Evolutionary conservation across 2,888 invertebrate species (phyloP), one percentile per base, ranked within the genome.

Genomic region (Neoitamus cyanurus): DNA sequence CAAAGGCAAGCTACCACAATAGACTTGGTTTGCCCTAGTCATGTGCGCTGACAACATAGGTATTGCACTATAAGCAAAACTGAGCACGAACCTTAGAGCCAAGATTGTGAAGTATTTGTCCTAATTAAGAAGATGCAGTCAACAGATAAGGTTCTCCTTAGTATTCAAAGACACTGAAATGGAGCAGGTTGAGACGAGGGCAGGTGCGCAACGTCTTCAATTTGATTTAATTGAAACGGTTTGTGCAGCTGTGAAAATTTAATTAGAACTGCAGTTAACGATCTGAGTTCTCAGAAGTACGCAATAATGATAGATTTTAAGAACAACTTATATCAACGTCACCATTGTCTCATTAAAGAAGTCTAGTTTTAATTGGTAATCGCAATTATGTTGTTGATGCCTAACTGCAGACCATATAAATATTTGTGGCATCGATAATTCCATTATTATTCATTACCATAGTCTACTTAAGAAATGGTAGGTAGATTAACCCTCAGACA

Each of bases 71-170:
- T 68, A 30, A 69, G 69, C 72, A 72, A 4, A 34, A 34, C 34
- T 34, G 7, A 34, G 34, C 72, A 72, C 5, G 72, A 30, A n/a
- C 13, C n/a, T n/a, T 13, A 31, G 34, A 30, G 1, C 11, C 11
- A 15, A 15, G 34, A 15, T 13, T 3, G 31, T 72, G 31, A 72
- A 31, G 34, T 72, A 72, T 6, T 72, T 72, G 15, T 34, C 31
- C 72, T 72, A 72, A 72, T 72, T 72, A 72, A 72, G 31, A 34
- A 15, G 72, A 72, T 11, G 31, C n/a, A 31, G 72, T 6, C n/a
- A 30, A 25, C 15, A 15, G 28, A 69, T 69, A 69, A 69, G 69
- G 5, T 1, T 69, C 3, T 25, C 30, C n/a, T 6, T 69, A 25
- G 42, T 25, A 30, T 28, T 28, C 25, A 25, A 69, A 30, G 28